Base-by-base conservation (phyloP, 2,888 invertebrate genomes). In the Melanostoma scalare region DNA sequence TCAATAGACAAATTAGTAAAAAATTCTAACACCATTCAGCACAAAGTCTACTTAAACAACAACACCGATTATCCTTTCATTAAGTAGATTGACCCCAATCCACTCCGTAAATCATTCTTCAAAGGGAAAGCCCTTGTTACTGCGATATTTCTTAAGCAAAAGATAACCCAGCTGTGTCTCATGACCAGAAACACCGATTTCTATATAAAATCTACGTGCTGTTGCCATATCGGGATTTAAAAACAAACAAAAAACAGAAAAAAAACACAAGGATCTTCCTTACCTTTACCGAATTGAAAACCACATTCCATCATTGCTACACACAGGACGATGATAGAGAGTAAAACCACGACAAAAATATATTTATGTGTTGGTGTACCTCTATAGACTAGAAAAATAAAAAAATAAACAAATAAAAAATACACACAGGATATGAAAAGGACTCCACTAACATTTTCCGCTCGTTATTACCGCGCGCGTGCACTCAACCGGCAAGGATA, bases 401-500 rank as follows among this genome's bases (percentile, higher is more conserved):
- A 46, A 55, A 35, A 33, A 10, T 31, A 33, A 68, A n/a, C 10
- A 31, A 55, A 35, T 6, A 36, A 56, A 42, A 53, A 31, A 68
- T 20, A 61, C 68, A 75, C 63, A 80, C 75, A 69, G 69, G 69
- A 75, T 73, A 63, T 36, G 67, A 63, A 84, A 74, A 68, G 75
- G 73, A 78, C 74, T 84, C 65, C 69, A 71, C 74, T 74, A 79
- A 84, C 84, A 79, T 84, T 84, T 84, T 84, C 79, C 84, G 79
- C 69, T 84, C 79, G 84, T 84, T 84, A 84, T 79, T 75, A 84
- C 84, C 84, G 79, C 79, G 79, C 74, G 79, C 82, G 85, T 73
- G 82, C 82, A 79, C 82, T 77, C 85, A 84, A 82, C 79, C 80
- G 76, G 75, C 76, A 79, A 85, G 85, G 85, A 85, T 85, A 77